Evolutionary conservation across 1,140 invertebrate genomes (phyloP), one percentile per base, ranked within the genome.

Genomic region (Drosophila sulfurigaster): DNA sequence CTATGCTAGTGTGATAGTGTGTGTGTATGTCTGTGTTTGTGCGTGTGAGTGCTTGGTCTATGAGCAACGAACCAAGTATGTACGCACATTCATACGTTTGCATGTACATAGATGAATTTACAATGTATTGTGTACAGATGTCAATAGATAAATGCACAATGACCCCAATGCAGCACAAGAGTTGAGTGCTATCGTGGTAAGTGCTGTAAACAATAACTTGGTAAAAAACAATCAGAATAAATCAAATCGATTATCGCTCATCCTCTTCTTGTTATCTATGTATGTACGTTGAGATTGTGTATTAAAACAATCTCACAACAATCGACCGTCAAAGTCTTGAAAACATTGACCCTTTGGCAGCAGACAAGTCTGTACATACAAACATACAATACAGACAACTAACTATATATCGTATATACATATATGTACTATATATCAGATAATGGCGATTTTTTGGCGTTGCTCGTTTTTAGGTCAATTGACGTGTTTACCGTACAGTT

Each of bases 401-500:
- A 25, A 4, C 11, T 30, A 15, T 32, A 15, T 35, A 54, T 15
- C 20, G 5, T 32, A 8, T 45, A 28, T 38, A 41, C n/a, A 54
- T 38, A 56, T 30, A 13, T 41, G 1, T 20, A 28, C 20, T 25
- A 15, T 49, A 15, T 63, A 43, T 67, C 25, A 41, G 32, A 67
- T 43, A 67, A 51, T 59, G 20, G 54, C 48, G 5, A 8, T 62
- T 74, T 58, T 67, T 69, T 63, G 65, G 62, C 70, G 51, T 59
- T 65, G 69, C 78, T 71, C 78, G 75, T 89, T 89, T 81, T 76
- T 89, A 64, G 85, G 85, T 89, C 85, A 89, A 89, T 88, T 81
- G 75, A 62, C 51, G 56, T 85, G 68, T 80, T 77, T 70, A 72
- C 59, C 58, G 75, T 65, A 65, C 45, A 71, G 67, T 81, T 59